phyloP scores from a whole-genome alignment of 2,797 vertebrate species.

The Aratinga solstitialis region DNA sequence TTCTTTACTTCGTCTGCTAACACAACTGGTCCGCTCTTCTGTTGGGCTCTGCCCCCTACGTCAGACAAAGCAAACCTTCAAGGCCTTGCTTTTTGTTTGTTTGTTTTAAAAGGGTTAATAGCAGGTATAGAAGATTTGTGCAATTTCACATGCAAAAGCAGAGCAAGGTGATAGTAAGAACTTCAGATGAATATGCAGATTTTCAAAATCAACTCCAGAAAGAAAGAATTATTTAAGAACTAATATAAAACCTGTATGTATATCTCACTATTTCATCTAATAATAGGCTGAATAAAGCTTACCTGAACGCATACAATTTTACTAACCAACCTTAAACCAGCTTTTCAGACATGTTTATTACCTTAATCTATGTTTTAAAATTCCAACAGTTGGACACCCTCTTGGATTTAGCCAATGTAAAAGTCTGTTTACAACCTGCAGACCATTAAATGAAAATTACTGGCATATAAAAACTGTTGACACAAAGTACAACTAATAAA shows the following conservation, averaged over 20 bases:
- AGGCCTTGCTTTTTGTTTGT: background rate
- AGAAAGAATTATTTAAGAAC: background rate
- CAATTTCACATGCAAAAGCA: background rate
- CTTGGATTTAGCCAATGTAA: background rate
- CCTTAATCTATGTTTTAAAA: background rate
- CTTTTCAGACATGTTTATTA: background rate
- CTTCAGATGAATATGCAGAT: background rate
- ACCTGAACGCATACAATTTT: background rate
- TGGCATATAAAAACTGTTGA: background rate
- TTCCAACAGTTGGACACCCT: background rate
- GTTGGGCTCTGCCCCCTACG: constrained; percentile 59
- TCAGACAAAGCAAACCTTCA: constrained; percentile 28
- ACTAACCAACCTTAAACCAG: background rate
- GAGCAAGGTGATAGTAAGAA: background rate
- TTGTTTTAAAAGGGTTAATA: background rate
- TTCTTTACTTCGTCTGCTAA: constrained; percentile 93
- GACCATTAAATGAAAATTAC: background rate
- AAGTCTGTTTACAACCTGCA: background rate
- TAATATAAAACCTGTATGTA: rapidly evolving
- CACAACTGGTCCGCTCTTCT: constrained; percentile 86
- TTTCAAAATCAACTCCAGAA: background rate
- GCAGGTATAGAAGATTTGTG: background rate
- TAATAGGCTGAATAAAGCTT: background rate
- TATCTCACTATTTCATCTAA: background rate
- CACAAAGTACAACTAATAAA: background rate